Evolutionary conservation across 2,888 invertebrate genomes (phyloP), one percentile per base, ranked within the genome.

Genomic region (Dasypogon diadema): DNA sequence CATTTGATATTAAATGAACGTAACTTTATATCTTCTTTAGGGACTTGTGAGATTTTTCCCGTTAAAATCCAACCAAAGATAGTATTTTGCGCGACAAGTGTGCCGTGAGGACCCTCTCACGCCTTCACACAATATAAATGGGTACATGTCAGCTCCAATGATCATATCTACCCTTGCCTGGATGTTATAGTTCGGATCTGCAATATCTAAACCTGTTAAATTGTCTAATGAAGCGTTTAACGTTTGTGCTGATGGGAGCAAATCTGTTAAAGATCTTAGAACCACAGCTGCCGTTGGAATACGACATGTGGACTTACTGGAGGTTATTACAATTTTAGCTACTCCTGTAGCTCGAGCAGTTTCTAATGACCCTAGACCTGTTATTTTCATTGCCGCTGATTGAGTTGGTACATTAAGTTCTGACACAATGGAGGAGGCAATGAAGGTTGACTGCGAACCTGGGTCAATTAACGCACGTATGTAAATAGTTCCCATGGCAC

Each of bases 111-210:
- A n/a, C 60, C 60, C 14, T 63, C 18, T 63, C 3, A 42, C 2
- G 4, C 63, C 42, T 10, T 63, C 21, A 1, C 22, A 21, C 6
- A 63, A 21, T 1, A 63, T 37, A 1, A 18, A 12, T 1, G 37
- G 37, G 42, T 63, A 63, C 8, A 63, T 21, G 4, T 63, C 42
- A 16, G 63, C 63, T 6, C 42, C 63, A 10, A 63, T 18, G 8
- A 63, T 63, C 22, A 63, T 63, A 10, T 63, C 42, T 5, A 63
- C 56, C 14, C 16, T 26, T 26, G 56, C 22, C n/a, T 22, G 56
- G 6, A n/a, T 56, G 16, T 26, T 26, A 42, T 42, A 63, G 18
- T 42, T 37, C 2, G 63, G 42, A 63, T 63, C 63, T 10, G 63
- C 63, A 2, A 42, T n/a, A 12, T 63, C 37, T 63, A 18, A 42